A percentile compares a stretch with the other conserved stretches of the same genome.
phyloP scores from a whole-genome alignment of 2,888 invertebrate species.

The Athetis lepigone region DNA sequence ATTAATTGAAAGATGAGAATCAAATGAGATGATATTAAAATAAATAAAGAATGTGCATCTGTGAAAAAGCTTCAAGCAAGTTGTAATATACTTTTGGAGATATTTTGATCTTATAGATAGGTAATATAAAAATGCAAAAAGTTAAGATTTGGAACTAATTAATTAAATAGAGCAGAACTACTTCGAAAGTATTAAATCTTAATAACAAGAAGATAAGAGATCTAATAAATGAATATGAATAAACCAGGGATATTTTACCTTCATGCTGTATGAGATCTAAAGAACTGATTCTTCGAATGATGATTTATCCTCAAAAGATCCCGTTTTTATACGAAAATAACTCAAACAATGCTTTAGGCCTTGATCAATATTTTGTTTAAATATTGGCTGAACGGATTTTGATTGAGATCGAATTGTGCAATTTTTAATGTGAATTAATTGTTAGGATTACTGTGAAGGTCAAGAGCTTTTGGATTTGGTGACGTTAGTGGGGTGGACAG shows the following conservation, averaged over 20 bases:
- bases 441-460: conserved; percentile 48
- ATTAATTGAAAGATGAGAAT: not conserved
- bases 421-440: conserved; percentile 59
- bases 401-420: conserved; percentile 59
- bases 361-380: conserved; percentile 58
- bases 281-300: conserved; percentile 73
- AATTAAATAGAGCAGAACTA: conserved; percentile 19
- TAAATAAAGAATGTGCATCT: too few species aligned
- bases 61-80: too few species aligned
- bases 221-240: conserved; percentile 3
- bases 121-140: not conserved
- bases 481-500: not conserved
- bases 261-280: conserved; percentile 83
- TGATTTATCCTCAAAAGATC: conserved; percentile 48
- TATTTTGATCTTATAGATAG: too few species aligned
- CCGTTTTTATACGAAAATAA: conserved; percentile 80
- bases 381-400: conserved; percentile 62
- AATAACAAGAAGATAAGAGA: not conserved
- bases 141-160: not conserved
- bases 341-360: conserved; percentile 70
- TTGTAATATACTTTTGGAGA: too few species aligned
- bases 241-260: conserved; percentile 70
- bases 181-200: not conserved
- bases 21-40: too few species aligned
- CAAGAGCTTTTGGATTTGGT: conserved; percentile 35